Percentiles rank a stretch among this genome's conserved stretches.
Evolutionary conservation across 2,113 vertebrate species (phyloP).

Genomic region (Rhynchomys soricoides): DNA sequence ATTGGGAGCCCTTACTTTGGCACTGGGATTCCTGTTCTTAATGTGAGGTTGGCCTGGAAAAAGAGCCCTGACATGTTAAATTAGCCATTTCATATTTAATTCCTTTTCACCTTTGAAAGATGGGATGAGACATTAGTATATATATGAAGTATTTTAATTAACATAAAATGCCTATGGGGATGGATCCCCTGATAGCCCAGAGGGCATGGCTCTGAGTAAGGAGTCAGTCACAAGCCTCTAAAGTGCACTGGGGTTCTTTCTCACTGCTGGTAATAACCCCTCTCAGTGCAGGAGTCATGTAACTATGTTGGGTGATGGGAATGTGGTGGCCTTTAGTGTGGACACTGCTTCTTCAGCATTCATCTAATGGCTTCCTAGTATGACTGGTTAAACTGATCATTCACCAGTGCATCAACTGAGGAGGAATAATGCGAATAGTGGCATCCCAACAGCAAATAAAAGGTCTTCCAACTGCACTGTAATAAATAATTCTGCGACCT

Average conservation of each 20-base stretch:
- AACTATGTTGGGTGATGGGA: neutral
- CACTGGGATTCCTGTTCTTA: conserved; percentile 92
- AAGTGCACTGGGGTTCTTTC: neutral
- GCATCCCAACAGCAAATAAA: neutral
- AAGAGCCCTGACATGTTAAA: conserved; percentile 88
- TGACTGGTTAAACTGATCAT: neutral
- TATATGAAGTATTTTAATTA: conserved; percentile 86
- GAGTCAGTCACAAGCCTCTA: neutral
- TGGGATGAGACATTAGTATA: conserved; percentile 78
- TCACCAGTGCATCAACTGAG: neutral
- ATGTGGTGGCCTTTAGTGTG: neutral
- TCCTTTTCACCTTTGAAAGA: conserved; percentile 79
- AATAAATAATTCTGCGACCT: neutral
- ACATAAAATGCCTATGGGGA: conserved; percentile 37
- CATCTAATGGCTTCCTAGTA: neutral
- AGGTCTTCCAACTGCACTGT: neutral
- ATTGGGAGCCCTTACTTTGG: conserved; percentile 90
- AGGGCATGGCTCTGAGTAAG: conserved; percentile 19
- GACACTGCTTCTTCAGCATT: neutral
- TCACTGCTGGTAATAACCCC: neutral
- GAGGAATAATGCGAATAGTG: neutral
- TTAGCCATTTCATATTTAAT: conserved; percentile 86
- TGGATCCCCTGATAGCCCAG: neutral
- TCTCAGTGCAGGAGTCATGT: neutral
- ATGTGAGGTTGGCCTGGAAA: conserved; percentile 95